phyloP scores from a whole-genome alignment of 2,113 vertebrate genomes.

The Natator depressus region DNA sequence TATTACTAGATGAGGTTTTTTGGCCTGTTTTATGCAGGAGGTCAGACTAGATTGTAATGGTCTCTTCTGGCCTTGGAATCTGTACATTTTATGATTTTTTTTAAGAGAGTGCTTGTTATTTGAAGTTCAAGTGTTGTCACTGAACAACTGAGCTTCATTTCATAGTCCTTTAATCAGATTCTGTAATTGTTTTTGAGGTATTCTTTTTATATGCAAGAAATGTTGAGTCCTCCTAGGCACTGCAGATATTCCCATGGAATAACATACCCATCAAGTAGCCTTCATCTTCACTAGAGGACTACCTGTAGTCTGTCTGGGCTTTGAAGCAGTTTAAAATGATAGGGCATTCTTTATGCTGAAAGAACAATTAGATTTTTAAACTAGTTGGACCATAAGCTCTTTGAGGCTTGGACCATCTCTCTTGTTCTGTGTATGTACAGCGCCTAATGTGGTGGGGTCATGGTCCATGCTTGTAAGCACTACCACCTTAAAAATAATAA shows the following conservation, averaged over 20 bases:
- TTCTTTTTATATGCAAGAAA: not conserved
- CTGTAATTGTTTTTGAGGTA: not conserved
- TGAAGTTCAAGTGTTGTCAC: not conserved
- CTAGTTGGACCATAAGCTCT: fast-evolving
- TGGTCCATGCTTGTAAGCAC: not conserved
- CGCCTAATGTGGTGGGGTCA: not conserved
- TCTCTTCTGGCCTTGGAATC: not conserved
- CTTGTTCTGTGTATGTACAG: not conserved
- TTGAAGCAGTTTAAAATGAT: not conserved
- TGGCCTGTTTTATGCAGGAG: not conserved
- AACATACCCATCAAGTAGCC: not conserved
- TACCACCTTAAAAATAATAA: not conserved
- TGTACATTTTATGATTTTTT: not conserved
- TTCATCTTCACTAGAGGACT: not conserved
- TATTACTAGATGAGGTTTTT: not conserved
- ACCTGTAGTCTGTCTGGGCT: not conserved
- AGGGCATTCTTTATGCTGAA: not conserved
- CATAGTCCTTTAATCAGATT: not conserved
- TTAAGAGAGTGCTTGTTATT: not conserved
- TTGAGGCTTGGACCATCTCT: not conserved
- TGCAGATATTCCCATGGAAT: not conserved
- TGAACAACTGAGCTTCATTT: not conserved
- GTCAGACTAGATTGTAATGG: not conserved
- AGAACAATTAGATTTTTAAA: not conserved
- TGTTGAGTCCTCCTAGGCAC: not conserved